Evolutionary conservation across 2,888 invertebrate genomes (phyloP), one percentile per base, ranked within the genome.

Genomic region (Apodemia mormo): DNA sequence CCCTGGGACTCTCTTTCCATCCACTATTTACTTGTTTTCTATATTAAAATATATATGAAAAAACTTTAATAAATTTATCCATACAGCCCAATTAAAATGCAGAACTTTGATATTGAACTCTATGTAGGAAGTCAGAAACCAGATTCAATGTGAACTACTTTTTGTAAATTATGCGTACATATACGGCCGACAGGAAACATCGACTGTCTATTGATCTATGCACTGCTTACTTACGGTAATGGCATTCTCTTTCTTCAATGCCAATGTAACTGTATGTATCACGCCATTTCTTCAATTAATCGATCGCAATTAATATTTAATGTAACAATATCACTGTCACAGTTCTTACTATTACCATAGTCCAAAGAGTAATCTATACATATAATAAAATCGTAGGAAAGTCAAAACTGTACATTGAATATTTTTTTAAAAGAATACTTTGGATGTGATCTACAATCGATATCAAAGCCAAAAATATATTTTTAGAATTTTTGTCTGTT

Each of bases 121-220:
- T 68, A 2, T 70, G 54, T 67, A 76, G 85, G 85, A 85, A 85
- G 81, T 45, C 81, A 68, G 70, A 72, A 67, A 45, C 65, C 33
- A 30, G 33, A 67, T 54, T 69, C 86, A 86, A 86, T 87, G 86
- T 72, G 61, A 85, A 80, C 87, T 74, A 77, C 81, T 83, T 79
- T 79, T 58, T 30, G 78, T 68, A 69, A 73, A 72, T 71, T 71
- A 76, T 71, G 72, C 65, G 67, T 30, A 37, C 64, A 49, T 49
- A 49, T 49, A 14, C 65, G 22, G 54, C 14, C 49, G 58, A 58
- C 71, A 72, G 73, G 73, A 75, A 72, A 70, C 30, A 66, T 58
- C 61, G 14, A 58, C 45, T 58, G 58, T 58, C 29, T 58, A 58
- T 56, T 58, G 58, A 58, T 58, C 58, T 58, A 58, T 58, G 58